phyloP scores from a whole-genome alignment of 2,797 vertebrate genomes.

The Lemur catta region DNA sequence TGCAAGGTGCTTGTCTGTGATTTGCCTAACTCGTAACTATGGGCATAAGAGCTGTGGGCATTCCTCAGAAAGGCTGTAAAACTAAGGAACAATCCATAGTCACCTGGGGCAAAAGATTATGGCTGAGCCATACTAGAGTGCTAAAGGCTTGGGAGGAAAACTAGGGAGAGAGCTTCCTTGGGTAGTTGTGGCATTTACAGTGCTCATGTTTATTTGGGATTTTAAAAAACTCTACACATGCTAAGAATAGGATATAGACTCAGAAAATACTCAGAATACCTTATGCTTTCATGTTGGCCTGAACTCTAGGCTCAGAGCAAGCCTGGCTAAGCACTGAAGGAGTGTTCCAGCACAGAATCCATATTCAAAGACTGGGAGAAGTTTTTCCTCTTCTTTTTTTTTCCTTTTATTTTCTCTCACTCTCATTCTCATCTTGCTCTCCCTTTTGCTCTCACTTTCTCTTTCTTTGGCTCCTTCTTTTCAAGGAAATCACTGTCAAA shows the following conservation, averaged over 20 bases:
- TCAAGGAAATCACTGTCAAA: background rate
- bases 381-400: too few species aligned
- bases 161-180: background rate
- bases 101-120: background rate
- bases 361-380: background rate
- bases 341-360: background rate
- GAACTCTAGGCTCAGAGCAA: background rate
- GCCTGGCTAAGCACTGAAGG: background rate
- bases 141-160: background rate
- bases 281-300: background rate
- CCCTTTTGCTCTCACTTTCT: background rate
- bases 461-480: background rate
- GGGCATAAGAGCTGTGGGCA: background rate
- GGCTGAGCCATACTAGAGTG: background rate
- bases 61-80: background rate
- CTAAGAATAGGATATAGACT: background rate
- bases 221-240: background rate
- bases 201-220: background rate
- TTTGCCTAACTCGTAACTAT: background rate
- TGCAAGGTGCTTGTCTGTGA: background rate
- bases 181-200: background rate
- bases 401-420: too few species aligned
- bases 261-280: background rate
- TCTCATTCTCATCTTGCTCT: background rate
- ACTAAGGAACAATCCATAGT: background rate